Conservation (phyloP, 2,797 vertebrate species). For the Liasis olivaceus region DNA sequence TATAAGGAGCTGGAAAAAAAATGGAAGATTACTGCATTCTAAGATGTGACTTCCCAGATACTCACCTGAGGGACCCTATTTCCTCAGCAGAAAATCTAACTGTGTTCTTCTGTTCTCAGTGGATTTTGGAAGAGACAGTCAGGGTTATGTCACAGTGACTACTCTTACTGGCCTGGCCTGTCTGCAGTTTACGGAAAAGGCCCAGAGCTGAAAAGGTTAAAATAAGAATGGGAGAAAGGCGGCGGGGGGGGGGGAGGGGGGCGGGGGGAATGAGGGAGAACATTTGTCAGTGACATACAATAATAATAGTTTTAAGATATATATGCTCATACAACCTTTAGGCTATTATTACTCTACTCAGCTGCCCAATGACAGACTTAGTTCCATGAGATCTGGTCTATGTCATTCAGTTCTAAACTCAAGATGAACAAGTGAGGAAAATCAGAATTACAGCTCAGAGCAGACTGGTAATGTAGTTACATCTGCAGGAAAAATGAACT, state of each 20-base stretch:
- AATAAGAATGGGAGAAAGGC: constrained; percentile 15
- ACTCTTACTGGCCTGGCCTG: constrained; percentile 17
- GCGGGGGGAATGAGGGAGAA: background rate
- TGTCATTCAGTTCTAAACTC: background rate
- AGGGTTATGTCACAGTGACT: constrained; percentile 17
- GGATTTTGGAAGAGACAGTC: constrained; percentile 56
- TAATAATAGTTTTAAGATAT: background rate
- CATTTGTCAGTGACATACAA: background rate
- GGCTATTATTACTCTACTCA: background rate
- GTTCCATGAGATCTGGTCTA: constrained; percentile 17
- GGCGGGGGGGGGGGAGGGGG: background rate
- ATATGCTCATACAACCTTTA: background rate
- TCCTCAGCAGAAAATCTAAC: constrained; percentile 42
- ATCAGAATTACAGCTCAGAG: constrained; percentile 5
- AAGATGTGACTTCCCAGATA: background rate
- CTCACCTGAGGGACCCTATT: constrained; percentile 54
- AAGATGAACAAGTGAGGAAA: constrained; percentile 6
- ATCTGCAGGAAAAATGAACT: background rate
- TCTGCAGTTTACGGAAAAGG: constrained; percentile 43
- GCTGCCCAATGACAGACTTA: background rate
- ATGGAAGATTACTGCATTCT: background rate
- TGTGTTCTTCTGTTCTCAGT: constrained; percentile 47
- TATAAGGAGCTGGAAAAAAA: background rate
- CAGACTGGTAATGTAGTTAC: constrained; percentile 13
- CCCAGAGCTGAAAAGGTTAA: constrained; percentile 56